Evolutionary conservation across 2,797 vertebrate genomes (phyloP), one percentile per base, ranked within the genome.

Genomic region (Glossophaga mutica): DNA sequence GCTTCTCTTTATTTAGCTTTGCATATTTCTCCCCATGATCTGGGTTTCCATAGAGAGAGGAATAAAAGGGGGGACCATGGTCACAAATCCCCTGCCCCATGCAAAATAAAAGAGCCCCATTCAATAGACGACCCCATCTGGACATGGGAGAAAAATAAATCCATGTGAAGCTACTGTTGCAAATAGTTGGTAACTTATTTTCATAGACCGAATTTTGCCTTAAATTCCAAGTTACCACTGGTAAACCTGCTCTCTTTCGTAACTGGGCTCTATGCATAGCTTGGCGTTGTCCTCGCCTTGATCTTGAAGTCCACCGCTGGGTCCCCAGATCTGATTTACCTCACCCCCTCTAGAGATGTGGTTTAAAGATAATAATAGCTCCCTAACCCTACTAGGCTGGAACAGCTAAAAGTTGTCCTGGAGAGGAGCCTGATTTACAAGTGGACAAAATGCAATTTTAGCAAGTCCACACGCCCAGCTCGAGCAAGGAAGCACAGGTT

Each of bases 41-140:
- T 99, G 98, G 99, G 99, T 99, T 99, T 99, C 99, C 99, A 99
- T 99, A 99, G 99, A 99, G 99, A 99, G 99, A 98, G 98, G 99
- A 99, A 99, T 99, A 99, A 99, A 99, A 99, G 99, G 98, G 98
- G 98, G 97, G 98, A 98, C 98, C 98, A 98, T 98, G 98, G 98
- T 98, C 98, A 98, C 99, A 99, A 99, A 99, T 99, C 99, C 99
- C 98, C 98, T 98, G 99, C 99, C 99, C 99, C 98, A 98, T 98
- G 98, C 98, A 98, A 99, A 99, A 99, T 99, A 99, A 99, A 99
- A 99, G 98, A 99, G 98, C 98, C 98, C 98, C 98, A 99, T 99
- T 99, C 99, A 99, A 99, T 99, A 99, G 99, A 98, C 98, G 98
- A 99, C 99, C 98, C 98, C 97, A 98, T 98, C 98, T 98, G 99